phyloP scores from a whole-genome alignment of 2,888 invertebrate genomes.

The Conomelus anceps region DNA sequence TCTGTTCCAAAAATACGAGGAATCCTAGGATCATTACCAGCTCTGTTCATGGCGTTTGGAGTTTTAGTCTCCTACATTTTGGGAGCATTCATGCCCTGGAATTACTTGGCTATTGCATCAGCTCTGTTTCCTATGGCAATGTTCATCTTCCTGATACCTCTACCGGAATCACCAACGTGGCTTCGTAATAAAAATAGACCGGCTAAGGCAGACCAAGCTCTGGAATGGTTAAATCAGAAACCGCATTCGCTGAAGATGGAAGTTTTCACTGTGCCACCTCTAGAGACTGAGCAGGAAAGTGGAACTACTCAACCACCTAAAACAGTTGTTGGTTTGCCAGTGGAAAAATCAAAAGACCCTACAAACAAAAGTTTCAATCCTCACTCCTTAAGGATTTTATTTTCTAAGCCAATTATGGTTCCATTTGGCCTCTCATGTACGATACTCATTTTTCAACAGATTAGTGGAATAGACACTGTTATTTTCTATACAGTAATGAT shows the following conservation, averaged over 20 bases:
- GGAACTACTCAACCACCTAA: neutral
- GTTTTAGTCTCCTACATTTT: slow-evolving; percentile 54
- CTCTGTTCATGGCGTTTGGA: slow-evolving; percentile 58
- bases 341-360: neutral
- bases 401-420: slow-evolving; percentile 39
- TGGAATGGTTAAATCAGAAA: slow-evolving; percentile 48
- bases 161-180: slow-evolving; percentile 61
- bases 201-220: slow-evolving; percentile 44
- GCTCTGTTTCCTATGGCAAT: slow-evolving; percentile 45
- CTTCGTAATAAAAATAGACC: slow-evolving; percentile 45
- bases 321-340: neutral
- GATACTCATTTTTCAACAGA: slow-evolving; percentile 51
- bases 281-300: slow-evolving; percentile 7
- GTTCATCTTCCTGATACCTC: slow-evolving; percentile 47
- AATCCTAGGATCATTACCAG: slow-evolving; percentile 55
- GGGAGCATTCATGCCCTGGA: slow-evolving; percentile 54
- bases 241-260: slow-evolving; percentile 27
- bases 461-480: slow-evolving; percentile 53
- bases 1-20: slow-evolving; percentile 58
- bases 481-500: slow-evolving; percentile 55
- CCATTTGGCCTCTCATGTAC: slow-evolving; percentile 48
- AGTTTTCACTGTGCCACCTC: slow-evolving; percentile 24
- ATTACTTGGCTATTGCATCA: slow-evolving; percentile 51
- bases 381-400: slow-evolving; percentile 29
- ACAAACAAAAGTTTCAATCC: slow-evolving; percentile 11